Evolutionary conservation across 2,888 invertebrate genomes (phyloP).

Genomic region (Temnothorax unifasciatus): DNA sequence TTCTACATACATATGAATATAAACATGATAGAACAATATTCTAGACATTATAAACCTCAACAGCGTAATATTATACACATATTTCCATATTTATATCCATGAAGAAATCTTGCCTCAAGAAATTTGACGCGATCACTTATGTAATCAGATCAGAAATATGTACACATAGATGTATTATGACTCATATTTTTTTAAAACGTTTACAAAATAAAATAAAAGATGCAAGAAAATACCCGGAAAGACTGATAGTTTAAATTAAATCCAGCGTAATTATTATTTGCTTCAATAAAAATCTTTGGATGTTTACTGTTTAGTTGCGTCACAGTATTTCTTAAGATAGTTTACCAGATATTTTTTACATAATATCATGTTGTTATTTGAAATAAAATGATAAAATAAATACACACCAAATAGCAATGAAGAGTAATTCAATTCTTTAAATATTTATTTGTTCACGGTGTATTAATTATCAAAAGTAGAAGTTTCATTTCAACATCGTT

Average conservation of each 20-base stretch:
- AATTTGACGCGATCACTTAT: conserved; percentile 51
- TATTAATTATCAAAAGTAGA: too few relatives aligned
- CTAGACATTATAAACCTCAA: conserved; percentile 45
- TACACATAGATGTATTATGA: not conserved
- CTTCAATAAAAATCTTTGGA: conserved; percentile 46
- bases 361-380: not conserved
- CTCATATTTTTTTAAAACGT: conserved; percentile 70
- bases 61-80: conserved; percentile 62
- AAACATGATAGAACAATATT: conserved; percentile 62
- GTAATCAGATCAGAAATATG: conserved; percentile 24
- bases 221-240: conserved; percentile 67
- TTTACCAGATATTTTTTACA: not conserved
- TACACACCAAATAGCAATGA: too few relatives aligned
- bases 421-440: too few relatives aligned
- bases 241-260: conserved; percentile 70
- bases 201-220: conserved; percentile 60
- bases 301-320: not conserved
- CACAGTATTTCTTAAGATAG: not conserved
- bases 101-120: conserved; percentile 56
- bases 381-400: not conserved
- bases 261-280: conserved; percentile 58
- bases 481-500: too few relatives aligned
- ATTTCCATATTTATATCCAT: conserved; percentile 69
- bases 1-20: not conserved
- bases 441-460: too few relatives aligned